These are phyloP conservation scores for Microctenopoma stevenorrisi DNA, from an alignment of 2,797 vertebrate genomes.

Conservation along the genomic window DNA sequence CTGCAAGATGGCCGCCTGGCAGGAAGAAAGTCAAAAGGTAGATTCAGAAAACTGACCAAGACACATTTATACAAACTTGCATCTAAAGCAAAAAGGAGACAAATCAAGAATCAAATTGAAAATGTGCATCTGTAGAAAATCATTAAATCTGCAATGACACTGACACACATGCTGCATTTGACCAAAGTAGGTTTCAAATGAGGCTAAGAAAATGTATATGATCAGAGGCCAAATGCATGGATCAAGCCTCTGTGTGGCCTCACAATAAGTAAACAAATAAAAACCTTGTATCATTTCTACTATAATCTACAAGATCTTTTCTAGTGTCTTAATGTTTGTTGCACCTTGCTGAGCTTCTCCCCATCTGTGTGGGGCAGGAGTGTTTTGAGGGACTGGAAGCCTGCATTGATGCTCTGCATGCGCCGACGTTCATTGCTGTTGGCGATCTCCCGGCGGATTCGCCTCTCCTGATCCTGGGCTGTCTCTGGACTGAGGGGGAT, in stretches of 20 bases:
- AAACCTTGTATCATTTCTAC: too few species aligned
- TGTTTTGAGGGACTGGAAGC: conserved; percentile 98
- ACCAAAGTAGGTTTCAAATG: too few species aligned
- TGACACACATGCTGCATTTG: too few species aligned
- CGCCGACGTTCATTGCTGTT: conserved; percentile 98
- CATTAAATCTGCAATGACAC: too few species aligned
- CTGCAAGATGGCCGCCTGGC: conserved; percentile 93
- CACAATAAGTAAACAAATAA: too few species aligned
- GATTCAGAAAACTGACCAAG: background rate
- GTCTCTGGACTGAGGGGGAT: conserved; percentile 97
- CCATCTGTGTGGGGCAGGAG: conserved; percentile 91
- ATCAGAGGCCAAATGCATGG: too few species aligned
- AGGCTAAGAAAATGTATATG: too few species aligned
- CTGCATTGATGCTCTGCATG: conserved; percentile 99
- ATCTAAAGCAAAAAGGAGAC: background rate
- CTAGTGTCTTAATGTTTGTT: background rate
- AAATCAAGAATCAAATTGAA: too few species aligned
- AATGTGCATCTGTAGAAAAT: background rate
- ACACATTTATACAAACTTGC: background rate
- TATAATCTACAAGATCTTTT: too few species aligned
- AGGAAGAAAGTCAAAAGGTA: background rate
- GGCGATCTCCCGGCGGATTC: conserved; percentile 97
- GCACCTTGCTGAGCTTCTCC: conserved; percentile 81
- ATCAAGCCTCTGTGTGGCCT: too few species aligned
- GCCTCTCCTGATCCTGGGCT: conserved; percentile 96